phyloP scores from a whole-genome alignment of 2,113 vertebrate species.

The Tretioscincus oriximinensis region DNA sequence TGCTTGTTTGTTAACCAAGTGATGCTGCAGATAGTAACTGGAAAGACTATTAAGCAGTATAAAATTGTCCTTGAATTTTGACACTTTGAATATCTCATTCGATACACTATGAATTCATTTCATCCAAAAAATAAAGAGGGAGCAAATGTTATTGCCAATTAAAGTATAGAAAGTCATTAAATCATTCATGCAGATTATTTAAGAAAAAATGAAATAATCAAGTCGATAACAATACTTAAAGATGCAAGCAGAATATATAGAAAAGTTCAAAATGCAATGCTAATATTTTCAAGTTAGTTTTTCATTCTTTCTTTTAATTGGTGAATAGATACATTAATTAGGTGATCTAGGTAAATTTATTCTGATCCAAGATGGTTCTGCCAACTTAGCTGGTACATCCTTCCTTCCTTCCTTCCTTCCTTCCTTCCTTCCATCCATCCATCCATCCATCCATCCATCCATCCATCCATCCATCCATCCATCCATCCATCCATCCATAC shows the following conservation, averaged over 20 bases:
- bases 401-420: too few relatives aligned
- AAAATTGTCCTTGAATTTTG: slow-evolving; percentile 66
- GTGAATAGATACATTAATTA: neutral
- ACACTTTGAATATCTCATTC: slow-evolving; percentile 48
- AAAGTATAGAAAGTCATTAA: slow-evolving; percentile 18
- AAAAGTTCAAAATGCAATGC: slow-evolving; percentile 3
- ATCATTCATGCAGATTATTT: slow-evolving; percentile 23
- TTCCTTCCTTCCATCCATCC: too few relatives aligned
- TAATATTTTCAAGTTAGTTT: neutral
- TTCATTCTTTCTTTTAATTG: neutral
- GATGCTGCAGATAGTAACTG: slow-evolving; percentile 58
- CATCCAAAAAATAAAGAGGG: neutral
- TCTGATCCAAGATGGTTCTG: too few relatives aligned
- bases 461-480: too few relatives aligned
- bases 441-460: too few relatives aligned
- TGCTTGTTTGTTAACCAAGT: slow-evolving; percentile 67
- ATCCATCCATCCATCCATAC: too few relatives aligned
- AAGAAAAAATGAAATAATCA: slow-evolving; percentile 24
- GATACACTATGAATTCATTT: slow-evolving; percentile 8
- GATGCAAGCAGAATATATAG: slow-evolving; percentile 4
- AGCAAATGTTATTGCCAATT: slow-evolving; percentile 30
- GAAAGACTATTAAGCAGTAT: slow-evolving; percentile 60
- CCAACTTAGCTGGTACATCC: too few relatives aligned
- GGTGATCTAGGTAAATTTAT: too few relatives aligned
- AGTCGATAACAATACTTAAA: slow-evolving; percentile 33